Base-by-base conservation (phyloP, 2,888 invertebrate genomes). In the Drosophila imparisetae region DNA sequence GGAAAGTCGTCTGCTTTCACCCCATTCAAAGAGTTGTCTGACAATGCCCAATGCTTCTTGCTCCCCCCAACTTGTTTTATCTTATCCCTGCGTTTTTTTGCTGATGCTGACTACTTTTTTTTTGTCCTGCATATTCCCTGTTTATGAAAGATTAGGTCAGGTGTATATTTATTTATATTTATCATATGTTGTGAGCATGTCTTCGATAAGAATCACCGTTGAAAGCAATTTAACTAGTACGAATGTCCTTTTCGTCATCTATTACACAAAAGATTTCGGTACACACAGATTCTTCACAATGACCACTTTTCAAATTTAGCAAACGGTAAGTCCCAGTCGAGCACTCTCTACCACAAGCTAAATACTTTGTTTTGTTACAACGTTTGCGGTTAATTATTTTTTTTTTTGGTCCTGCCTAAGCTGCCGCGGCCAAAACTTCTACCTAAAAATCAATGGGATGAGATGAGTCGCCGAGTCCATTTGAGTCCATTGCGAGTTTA, bases 381-480 rank as follows among this genome's bases (percentile, higher is more conserved):
- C 69, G 72, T 81, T 82, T 84, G 82, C 76, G 82, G 82, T 79
- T 82, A 82, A 82, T 81, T 83, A 79, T 82, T 83, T 81, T 74
- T 74, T 74, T 74, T 74, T 84, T 74, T 67, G 63, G 68, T 57
- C 18, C 36, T 52, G 55, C 11, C 69, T 63, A 59, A 66, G 69
- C 75, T 62, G 62, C 40, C 57, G 60, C 48, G 45, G 45, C 60
- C 13, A 11, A 55, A 54, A 58, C 50, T 48, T 38, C 55, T 52
- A 55, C 55, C 75, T 74, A 69, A 74, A 84, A 84, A 84, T 74
- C 75, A 82, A 82, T 82, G 84, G 73, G 60, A 83, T 64, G 75
- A 78, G 72, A 64, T 76, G 79, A 63, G 69, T 55, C 59, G 29
- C 5, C 48, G 34, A 52, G 49, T 72, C 59, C 40, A 52, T 57